Conservation (phyloP, 2,888 invertebrate genomes). For the Branchipolynoe longqiensis region DNA sequence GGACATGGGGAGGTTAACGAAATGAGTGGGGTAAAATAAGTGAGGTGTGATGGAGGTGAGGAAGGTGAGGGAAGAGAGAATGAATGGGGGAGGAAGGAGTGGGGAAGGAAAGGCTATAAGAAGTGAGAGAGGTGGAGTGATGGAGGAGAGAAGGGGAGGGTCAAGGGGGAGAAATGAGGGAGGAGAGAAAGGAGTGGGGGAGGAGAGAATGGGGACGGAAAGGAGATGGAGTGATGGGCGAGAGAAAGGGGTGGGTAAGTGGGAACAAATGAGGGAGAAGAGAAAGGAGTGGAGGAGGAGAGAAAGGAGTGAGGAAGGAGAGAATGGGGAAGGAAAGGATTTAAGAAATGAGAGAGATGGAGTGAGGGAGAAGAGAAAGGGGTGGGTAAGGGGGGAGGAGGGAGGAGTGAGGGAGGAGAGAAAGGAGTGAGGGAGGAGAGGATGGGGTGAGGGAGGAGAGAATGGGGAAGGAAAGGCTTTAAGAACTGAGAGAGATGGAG, state of each 20-base stretch:
- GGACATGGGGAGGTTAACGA: no score
- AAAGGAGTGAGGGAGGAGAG: neutral
- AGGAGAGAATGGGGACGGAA: neutral
- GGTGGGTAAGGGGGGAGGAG: conserved; percentile 10
- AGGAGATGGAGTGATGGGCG: neutral
- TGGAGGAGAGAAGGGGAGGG: conserved; percentile 5
- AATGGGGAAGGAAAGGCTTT: neutral
- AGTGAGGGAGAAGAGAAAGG: neutral
- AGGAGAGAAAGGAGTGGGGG: neutral
- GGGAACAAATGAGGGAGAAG: neutral
- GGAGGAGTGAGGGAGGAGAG: neutral
- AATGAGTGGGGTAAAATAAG: no score
- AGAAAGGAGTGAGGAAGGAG: neutral
- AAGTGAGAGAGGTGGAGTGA: neutral
- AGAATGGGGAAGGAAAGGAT: neutral
- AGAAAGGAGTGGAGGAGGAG: neutral
- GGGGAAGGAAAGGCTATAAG: neutral
- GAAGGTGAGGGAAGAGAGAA: neutral
- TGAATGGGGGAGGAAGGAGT: neutral
- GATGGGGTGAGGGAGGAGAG: neutral
- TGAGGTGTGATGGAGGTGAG: no score
- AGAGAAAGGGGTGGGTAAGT: no score
- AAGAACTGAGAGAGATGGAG: neutral
- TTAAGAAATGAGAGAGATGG: neutral
- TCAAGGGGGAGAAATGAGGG: neutral